These are phyloP conservation scores for Pitangus sulphuratus DNA, from an alignment of 2,797 vertebrate species.

Conservation along the genomic window DNA sequence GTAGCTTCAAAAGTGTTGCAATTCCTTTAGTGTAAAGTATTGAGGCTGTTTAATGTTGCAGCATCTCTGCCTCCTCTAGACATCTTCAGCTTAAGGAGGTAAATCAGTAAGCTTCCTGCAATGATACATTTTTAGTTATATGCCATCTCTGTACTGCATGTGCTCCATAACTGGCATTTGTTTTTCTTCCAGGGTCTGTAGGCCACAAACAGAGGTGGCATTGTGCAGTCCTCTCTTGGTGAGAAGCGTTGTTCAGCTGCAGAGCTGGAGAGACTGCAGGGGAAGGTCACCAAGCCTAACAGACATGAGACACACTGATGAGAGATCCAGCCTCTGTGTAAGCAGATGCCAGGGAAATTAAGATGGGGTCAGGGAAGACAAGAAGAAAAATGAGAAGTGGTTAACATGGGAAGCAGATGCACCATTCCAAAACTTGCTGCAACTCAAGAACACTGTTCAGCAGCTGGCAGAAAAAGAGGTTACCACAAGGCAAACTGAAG, in stretches of 20 bases:
- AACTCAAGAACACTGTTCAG: neutral
- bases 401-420: neutral
- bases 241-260: neutral
- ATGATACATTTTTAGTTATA: neutral
- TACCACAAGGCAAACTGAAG: neutral
- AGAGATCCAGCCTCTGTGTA: neutral
- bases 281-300: neutral
- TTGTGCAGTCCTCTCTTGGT: neutral
- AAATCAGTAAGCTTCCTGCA: neutral
- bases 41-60: neutral
- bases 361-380: neutral
- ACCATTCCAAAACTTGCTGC: neutral
- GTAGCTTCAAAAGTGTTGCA: neutral
- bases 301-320: neutral
- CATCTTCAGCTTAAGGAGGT: neutral
- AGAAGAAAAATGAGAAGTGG: neutral
- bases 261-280: neutral
- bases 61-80: neutral
- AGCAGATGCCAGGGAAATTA: slow-evolving; percentile 8
- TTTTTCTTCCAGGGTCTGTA: neutral
- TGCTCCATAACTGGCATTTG: neutral
- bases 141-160: neutral
- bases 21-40: neutral
- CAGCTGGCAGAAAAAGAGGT: neutral
- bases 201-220: neutral